Evolutionary conservation across 2,113 vertebrate genomes (phyloP).

Genomic region (Choloepus hoffmanni): DNA sequence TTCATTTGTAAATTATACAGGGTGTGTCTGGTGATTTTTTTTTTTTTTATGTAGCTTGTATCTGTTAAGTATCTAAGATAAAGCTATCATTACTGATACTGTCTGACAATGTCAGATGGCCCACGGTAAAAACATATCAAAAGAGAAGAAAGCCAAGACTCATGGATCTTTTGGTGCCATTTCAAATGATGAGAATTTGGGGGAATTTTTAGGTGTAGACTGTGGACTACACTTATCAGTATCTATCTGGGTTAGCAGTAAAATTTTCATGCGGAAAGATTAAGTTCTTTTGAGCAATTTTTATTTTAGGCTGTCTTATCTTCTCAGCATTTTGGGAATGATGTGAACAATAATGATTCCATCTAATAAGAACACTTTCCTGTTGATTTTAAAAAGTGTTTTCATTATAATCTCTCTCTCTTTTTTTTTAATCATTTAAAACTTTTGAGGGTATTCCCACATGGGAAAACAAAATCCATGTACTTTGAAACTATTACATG

Average conservation of each 20-base stretch:
- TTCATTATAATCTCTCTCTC: background rate
- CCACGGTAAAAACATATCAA: background rate
- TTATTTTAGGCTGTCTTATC: background rate
- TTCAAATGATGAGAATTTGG: background rate
- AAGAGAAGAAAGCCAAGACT: background rate
- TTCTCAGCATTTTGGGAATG: background rate
- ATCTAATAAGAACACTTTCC: background rate
- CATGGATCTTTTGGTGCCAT: background rate
- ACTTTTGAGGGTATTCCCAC: background rate
- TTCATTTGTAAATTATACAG: background rate
- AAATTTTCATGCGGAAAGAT: background rate
- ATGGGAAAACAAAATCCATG: background rate
- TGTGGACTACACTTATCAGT: background rate
- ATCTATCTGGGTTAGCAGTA: background rate
- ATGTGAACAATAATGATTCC: background rate
- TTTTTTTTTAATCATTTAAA: background rate
- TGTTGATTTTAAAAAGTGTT: background rate
- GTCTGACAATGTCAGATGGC: background rate
- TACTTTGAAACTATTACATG: background rate
- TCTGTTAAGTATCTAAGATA: background rate
- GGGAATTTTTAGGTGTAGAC: background rate
- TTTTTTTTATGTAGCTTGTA: background rate
- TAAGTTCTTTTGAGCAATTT: background rate
- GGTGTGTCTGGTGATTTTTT: background rate
- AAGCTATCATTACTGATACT: background rate